A percentile compares a stretch with the other conserved stretches of the same genome.
These are phyloP conservation scores for Meandrusa payeni DNA, from an alignment of 2,888 invertebrate genomes.

Conservation along the genomic window DNA sequence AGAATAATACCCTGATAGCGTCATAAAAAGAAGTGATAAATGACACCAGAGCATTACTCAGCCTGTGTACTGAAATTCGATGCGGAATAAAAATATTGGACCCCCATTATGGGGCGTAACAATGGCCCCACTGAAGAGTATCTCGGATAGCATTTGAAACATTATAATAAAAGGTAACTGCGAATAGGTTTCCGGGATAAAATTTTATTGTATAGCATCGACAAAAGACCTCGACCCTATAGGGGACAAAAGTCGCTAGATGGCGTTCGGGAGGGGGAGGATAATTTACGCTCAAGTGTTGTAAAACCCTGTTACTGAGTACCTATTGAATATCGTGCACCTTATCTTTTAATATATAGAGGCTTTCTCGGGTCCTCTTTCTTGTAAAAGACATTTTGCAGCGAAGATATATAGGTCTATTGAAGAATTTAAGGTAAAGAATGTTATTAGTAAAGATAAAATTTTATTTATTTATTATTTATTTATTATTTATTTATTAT, in stretches of 20 bases:
- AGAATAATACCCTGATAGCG: too few species aligned
- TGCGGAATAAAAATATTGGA: constrained; percentile 70
- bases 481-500: too few species aligned
- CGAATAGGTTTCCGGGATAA: constrained; percentile 74
- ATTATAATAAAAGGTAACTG: constrained; percentile 79
- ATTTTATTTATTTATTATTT: too few species aligned
- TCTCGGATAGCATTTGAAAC: constrained; percentile 69
- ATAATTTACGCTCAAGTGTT: constrained; percentile 29
- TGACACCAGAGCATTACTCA: constrained; percentile 36
- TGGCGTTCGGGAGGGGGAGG: constrained; percentile 25
- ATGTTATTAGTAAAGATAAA: too few species aligned
- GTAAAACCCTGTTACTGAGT: constrained; percentile 25
- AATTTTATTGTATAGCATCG: constrained; percentile 74
- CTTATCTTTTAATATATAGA: constrained; percentile 20
- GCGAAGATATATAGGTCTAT: not conserved
- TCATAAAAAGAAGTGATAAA: constrained; percentile 29
- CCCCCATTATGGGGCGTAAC: constrained; percentile 64
- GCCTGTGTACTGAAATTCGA: constrained; percentile 57
- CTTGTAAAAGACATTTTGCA: constrained; percentile 2
- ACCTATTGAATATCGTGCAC: constrained; percentile 18
- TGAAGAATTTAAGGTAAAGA: too few species aligned
- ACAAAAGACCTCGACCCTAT: constrained; percentile 53
- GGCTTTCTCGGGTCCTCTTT: constrained; percentile 3
- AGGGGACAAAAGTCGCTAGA: constrained; percentile 36
- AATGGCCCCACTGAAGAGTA: constrained; percentile 65